These are phyloP conservation scores for Zygogramma bicolorata DNA, from an alignment of 2,888 invertebrate species.

Conservation along the genomic window DNA sequence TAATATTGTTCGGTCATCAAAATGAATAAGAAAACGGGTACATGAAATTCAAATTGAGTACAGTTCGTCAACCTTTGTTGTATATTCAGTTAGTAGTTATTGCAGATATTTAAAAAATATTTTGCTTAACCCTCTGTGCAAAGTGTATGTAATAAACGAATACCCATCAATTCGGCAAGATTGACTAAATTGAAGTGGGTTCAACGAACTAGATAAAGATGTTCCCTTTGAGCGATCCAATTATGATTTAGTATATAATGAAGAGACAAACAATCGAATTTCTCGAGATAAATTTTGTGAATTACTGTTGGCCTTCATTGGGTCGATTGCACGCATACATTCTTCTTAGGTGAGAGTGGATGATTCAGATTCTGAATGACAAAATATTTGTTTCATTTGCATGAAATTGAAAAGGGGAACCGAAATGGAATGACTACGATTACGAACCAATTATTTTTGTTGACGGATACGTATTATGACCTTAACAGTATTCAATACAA, in stretches of 20 bases:
- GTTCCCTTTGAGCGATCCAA: neutral
- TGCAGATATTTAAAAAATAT: conserved; percentile 45
- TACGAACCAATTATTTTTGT: no score
- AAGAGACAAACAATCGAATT: neutral
- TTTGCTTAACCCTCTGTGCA: conserved; percentile 45
- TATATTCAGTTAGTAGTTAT: conserved; percentile 34
- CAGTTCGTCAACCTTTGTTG: conserved; percentile 47
- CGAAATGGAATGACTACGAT: neutral
- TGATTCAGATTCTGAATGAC: neutral
- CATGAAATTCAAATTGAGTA: conserved; percentile 32
- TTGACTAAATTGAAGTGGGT: conserved; percentile 27
- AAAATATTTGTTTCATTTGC: neutral
- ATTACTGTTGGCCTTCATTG: neutral
- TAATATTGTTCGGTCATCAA: conserved; percentile 27
- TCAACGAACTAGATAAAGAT: conserved; percentile 24
- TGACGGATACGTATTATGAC: no score
- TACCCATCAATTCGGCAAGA: conserved; percentile 43
- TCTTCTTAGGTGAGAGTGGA: neutral
- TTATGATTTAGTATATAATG: neutral
- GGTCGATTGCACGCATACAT: neutral
- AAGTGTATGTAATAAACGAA: conserved; percentile 46
- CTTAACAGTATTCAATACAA: no score
- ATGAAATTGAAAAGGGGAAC: neutral
- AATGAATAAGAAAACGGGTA: conserved; percentile 41
- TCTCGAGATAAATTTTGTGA: neutral